These are phyloP conservation scores for Celastrina argiolus DNA, from an alignment of 2,888 invertebrate species.

Conservation along the genomic window DNA sequence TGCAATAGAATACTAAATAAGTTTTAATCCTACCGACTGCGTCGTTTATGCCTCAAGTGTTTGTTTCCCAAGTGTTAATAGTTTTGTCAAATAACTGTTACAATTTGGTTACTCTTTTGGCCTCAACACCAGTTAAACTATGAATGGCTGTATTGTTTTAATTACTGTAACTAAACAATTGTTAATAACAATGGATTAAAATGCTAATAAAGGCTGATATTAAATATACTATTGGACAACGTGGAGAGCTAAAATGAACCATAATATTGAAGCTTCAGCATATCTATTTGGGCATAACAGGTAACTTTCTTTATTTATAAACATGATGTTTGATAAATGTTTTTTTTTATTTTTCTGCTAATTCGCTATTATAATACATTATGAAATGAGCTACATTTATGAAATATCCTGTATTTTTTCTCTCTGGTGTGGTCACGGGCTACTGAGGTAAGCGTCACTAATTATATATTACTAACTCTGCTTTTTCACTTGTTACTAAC, in stretches of 20 bases:
- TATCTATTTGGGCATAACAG: conserved; percentile 23
- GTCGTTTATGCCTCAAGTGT: background rate
- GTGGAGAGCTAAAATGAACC: background rate
- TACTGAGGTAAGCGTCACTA: conserved; percentile 6
- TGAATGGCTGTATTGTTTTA: background rate
- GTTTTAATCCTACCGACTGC: background rate
- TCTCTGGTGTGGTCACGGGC: conserved; percentile 16
- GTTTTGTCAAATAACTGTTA: too few species aligned
- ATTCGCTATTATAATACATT: background rate
- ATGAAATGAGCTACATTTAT: too few species aligned
- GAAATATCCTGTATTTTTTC: background rate
- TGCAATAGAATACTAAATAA: background rate
- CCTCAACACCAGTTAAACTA: too few species aligned
- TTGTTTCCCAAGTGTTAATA: too few species aligned
- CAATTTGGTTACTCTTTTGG: too few species aligned
- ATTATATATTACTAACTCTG: background rate
- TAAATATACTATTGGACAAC: background rate
- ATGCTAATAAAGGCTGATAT: background rate
- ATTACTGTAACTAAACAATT: background rate
- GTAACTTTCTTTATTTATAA: conserved; percentile 25
- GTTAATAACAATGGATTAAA: background rate
- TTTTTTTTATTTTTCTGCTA: too few species aligned
- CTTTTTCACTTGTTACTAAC: background rate
- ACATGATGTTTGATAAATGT: conserved; percentile 25
- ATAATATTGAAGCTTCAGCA: conserved; percentile 19